Conservation (phyloP, 2,888 invertebrate species). For the Callyntrura guangdongensis region DNA sequence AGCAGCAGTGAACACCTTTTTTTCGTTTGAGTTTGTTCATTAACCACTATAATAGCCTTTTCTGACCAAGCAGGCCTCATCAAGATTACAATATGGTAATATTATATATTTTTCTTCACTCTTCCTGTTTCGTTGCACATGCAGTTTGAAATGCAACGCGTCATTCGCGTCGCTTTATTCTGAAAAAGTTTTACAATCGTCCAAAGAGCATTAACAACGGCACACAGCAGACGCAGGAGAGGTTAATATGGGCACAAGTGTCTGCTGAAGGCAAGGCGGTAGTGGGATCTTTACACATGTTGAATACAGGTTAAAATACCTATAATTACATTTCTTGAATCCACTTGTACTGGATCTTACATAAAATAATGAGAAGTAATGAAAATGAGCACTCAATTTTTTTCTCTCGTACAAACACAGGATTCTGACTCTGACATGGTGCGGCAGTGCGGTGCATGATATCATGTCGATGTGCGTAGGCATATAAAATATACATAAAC, state of each 20-base stretch:
- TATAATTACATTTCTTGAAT: neutral
- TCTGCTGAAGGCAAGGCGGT: neutral
- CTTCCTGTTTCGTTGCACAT: conserved; percentile 49
- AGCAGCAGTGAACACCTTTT: neutral
- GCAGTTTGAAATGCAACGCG: conserved; percentile 47
- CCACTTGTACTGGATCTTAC: neutral
- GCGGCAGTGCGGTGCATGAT: neutral
- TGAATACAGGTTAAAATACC: neutral
- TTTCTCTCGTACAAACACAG: neutral
- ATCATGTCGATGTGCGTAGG: neutral
- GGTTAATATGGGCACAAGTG: neutral
- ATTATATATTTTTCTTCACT: conserved; percentile 14
- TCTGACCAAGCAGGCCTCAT: conserved; percentile 21
- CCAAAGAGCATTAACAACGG: neutral
- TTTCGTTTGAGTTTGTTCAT: neutral
- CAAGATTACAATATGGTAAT: conserved; percentile 33
- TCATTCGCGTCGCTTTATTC: no score
- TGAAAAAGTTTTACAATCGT: neutral
- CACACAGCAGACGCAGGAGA: neutral
- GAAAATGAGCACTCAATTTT: neutral
- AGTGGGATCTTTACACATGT: neutral
- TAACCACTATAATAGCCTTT: neutral
- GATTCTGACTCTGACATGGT: neutral
- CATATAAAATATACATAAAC: conserved; percentile 22
- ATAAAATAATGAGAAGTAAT: neutral